Conservation (phyloP, 2,888 invertebrate genomes). For the Amphipyra tragopoginis region DNA sequence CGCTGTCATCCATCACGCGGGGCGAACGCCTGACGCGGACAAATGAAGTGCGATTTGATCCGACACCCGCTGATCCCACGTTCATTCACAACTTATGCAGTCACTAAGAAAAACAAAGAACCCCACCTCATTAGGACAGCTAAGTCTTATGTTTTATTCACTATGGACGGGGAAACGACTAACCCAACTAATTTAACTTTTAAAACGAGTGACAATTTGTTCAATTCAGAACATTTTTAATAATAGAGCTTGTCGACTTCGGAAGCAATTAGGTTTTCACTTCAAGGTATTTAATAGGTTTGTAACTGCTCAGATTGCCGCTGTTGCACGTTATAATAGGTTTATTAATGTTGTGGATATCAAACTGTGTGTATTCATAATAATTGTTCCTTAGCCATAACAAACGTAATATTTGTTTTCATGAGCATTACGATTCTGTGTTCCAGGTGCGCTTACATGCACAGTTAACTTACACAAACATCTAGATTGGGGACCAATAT, state of each 20-base stretch:
- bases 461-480: constrained; percentile 6
- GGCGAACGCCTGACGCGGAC: constrained; percentile 82
- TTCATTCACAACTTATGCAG: constrained; percentile 86
- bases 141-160: constrained; percentile 88
- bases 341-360: constrained; percentile 49
- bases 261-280: constrained; percentile 70
- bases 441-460: constrained; percentile 11
- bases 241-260: constrained; percentile 69
- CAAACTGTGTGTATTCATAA: constrained; percentile 33
- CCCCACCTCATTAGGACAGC: constrained; percentile 82
- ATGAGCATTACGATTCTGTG: constrained; percentile 8
- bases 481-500: constrained; percentile 20
- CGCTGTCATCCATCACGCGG: constrained; percentile 82
- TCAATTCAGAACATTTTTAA: constrained; percentile 78
- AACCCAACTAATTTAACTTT: constrained; percentile 86
- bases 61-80: constrained; percentile 79
- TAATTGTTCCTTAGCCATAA: constrained; percentile 42
- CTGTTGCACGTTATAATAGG: constrained; percentile 52
- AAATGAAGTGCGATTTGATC: constrained; percentile 89
- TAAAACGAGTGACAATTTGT: constrained; percentile 84
- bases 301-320: constrained; percentile 52
- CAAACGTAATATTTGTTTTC: constrained; percentile 31
- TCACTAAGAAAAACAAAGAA: constrained; percentile 83
- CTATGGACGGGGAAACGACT: constrained; percentile 76
- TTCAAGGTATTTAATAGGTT: constrained; percentile 66